Conservation (phyloP, 2,888 invertebrate species). For the Abrostola triplasia region DNA sequence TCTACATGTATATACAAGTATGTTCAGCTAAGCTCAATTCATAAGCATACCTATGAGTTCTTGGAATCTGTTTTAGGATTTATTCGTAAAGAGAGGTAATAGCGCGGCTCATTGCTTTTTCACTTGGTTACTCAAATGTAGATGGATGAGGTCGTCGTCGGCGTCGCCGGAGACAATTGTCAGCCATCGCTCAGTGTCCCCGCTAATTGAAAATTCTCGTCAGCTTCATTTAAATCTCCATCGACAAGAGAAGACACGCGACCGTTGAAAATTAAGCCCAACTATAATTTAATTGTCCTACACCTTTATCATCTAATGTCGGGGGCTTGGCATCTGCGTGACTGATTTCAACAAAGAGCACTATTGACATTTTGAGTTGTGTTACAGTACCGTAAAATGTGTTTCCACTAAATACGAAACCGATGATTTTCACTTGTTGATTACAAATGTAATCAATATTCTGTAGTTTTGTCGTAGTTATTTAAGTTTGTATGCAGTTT, state of each 20-base stretch:
- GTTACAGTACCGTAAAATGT: constrained; percentile 11
- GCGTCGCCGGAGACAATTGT: constrained; percentile 82
- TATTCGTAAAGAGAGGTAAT: constrained; percentile 82
- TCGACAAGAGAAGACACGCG: constrained; percentile 75
- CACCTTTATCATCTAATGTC: constrained; percentile 32
- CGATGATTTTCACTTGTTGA: not conserved
- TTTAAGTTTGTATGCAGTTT: no score
- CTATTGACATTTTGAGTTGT: constrained; percentile 7
- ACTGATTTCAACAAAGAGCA: constrained; percentile 33
- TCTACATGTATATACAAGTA: constrained; percentile 18
- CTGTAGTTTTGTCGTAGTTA: no score
- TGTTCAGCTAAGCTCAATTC: constrained; percentile 1
- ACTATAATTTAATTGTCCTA: constrained; percentile 67
- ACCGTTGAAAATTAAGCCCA: constrained; percentile 73
- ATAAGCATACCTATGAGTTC: constrained; percentile 16
- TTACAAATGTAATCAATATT: not conserved
- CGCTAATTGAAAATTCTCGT: constrained; percentile 87
- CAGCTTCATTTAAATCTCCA: constrained; percentile 85
- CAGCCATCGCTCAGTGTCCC: constrained; percentile 85
- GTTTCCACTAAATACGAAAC: not conserved
- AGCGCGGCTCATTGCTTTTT: constrained; percentile 86
- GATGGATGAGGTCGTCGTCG: constrained; percentile 82
- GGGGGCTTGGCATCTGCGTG: constrained; percentile 14
- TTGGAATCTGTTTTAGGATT: constrained; percentile 70
- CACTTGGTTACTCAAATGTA: constrained; percentile 86